Conservation (phyloP, 2,888 invertebrate genomes). For the Zele albiditarsus region DNA sequence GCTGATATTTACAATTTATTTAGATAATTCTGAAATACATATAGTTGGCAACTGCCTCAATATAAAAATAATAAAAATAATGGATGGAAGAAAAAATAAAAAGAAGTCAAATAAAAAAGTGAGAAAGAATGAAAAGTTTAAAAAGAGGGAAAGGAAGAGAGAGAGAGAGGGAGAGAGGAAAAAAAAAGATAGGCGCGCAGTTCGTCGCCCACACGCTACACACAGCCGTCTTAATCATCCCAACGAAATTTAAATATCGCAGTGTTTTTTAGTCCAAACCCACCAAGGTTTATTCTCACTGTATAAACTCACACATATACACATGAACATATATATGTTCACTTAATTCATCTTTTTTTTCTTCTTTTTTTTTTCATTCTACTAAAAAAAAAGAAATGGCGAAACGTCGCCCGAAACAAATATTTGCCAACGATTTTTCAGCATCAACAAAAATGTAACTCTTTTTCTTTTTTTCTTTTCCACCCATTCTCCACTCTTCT, state of each 20-base stretch:
- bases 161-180: constrained; percentile 25
- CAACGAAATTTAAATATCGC: constrained; percentile 39
- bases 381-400: constrained; percentile 6
- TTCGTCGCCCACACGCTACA: constrained; percentile 27
- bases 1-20: background rate
- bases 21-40: no score
- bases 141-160: background rate
- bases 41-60: no score
- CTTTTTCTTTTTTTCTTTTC: constrained; percentile 31
- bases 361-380: background rate
- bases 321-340: background rate
- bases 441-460: constrained; percentile 24
- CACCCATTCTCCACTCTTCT: constrained; percentile 22
- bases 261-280: constrained; percentile 31
- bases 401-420: constrained; percentile 33
- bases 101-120: background rate
- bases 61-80: background rate
- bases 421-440: constrained; percentile 39
- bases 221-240: constrained; percentile 32
- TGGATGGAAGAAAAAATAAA: background rate
- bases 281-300: constrained; percentile 26
- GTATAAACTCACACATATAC: background rate
- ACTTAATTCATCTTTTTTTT: background rate
- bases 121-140: background rate
- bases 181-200: constrained; percentile 35